Base-by-base conservation (phyloP, 2,797 vertebrate species). In the Anomalospiza imberbis region DNA sequence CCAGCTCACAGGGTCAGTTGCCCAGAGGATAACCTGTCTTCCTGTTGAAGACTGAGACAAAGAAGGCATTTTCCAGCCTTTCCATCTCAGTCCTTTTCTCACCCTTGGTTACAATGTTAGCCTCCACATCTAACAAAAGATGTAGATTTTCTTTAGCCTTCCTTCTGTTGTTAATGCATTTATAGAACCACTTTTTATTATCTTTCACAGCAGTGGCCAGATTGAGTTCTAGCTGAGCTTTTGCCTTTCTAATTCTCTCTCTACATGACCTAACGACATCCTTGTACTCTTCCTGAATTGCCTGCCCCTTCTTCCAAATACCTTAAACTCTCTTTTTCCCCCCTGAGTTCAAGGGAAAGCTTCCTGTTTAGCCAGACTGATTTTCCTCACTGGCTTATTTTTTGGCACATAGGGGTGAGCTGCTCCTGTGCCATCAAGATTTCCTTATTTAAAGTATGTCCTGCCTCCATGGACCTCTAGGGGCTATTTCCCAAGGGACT, bases 101-200 rank as follows among this genome's bases (percentile, higher is more conserved):
- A 3, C 26, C 12, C 34, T 63, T 24, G 21, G 8, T 77, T 34
- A 15, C 20, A 21, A 3, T 61, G 4, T 78, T 55, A 0, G 0
- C 50, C 10, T 78, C 36, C 36, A 32, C 4, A 50, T 32, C 22
- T 26, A 50, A 50, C 19, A 36, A n/a, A 65, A 38, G 13, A 72
- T 38, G 58, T 15, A 65, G 66, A 50, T 79, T 87, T 48, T 57
- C 44, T 18, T 65, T 38, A 50, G 28, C 18, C 28, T 11, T 72
- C 32, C 24, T n/a, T 65, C 57, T 65, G 22, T 50, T 57, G 17
- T 42, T 79, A 38, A 36, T n/a, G n/a, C n/a, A n/a, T 72, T 72
- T 44, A 36, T 57, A 32, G 65, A 36, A 28, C 18, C 36, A 20
- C 14, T 31, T 70, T 78, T 63, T 44, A 57, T 63, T 79, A 28